phyloP scores from a whole-genome alignment of 2,797 vertebrate species.

The Gastrophryne carolinensis region DNA sequence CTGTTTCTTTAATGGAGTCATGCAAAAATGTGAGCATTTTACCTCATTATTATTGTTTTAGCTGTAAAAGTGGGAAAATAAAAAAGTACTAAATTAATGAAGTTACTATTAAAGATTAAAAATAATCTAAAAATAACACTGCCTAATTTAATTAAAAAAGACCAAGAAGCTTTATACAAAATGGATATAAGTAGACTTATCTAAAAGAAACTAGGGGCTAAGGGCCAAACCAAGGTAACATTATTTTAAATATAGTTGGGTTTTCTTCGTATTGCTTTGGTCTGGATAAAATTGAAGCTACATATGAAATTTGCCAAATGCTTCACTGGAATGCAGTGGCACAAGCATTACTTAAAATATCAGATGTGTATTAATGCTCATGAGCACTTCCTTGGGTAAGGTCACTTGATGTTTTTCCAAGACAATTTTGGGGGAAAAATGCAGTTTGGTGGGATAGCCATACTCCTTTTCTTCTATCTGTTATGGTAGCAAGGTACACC shows the following conservation, averaged over 20 bases:
- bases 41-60: too few relatives aligned
- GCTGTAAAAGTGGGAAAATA: too few relatives aligned
- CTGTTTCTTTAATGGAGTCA: too few relatives aligned
- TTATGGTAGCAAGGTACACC: too few relatives aligned
- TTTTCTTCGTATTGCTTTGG: constrained; percentile 56
- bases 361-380: constrained; percentile 49
- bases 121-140: background rate
- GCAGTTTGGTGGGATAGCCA: too few relatives aligned
- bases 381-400: constrained; percentile 56
- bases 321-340: constrained; percentile 57
- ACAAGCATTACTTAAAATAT: constrained; percentile 55
- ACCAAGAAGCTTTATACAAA: constrained; percentile 5
- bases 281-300: constrained; percentile 49
- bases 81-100: too few relatives aligned
- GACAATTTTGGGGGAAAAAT: too few relatives aligned
- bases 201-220: constrained; percentile 39
- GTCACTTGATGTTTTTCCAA: too few relatives aligned
- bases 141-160: background rate
- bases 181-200: background rate
- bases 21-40: too few relatives aligned
- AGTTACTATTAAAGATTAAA: too few relatives aligned
- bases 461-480: too few relatives aligned
- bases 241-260: constrained; percentile 56
- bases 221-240: constrained; percentile 55
- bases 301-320: constrained; percentile 54